Evolutionary conservation across 1,140 invertebrate species (phyloP), one percentile per base, ranked within the genome.

Genomic region (Cotesia typhae): DNA sequence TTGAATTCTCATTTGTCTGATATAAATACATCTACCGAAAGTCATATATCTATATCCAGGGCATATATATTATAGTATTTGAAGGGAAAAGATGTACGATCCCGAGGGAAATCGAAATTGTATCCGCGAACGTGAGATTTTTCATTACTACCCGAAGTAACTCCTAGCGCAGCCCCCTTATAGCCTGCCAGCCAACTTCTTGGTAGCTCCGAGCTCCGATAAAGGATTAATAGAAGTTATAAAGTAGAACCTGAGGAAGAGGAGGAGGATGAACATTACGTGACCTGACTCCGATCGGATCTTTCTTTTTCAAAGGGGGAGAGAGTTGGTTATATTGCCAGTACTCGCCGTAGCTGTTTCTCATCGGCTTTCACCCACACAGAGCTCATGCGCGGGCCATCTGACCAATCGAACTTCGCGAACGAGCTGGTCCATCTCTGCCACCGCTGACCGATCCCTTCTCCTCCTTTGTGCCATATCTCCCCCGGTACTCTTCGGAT

Each of bases 211-310:
- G 82, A 70, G 78, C 78, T 76, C 81, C 83, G 83, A 84, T 84
- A 84, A 84, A 84, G 83, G 83, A 84, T 84, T 84, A 84, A 84
- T 84, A 84, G 81, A 84, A 84, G 83, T 84, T 84, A 84, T 84
- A 84, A 84, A 84, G 83, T 84, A 84, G 81, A 83, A 83, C 79
- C 83, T 83, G 77, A 79, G 77, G 81, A 79, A 76, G 81, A 76
- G 78, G 79, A 80, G 83, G 79, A 81, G 83, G 79, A 81, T 79
- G 81, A 80, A 80, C 81, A 81, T 84, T 84, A 84, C 83, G 83
- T 84, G 83, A 84, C 82, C 79, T 81, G 83, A 84, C 83, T 84
- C 80, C 80, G 82, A 84, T 84, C 82, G 76, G 79, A 79, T 82
- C 79, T 83, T 83, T 83, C 82, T 82, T 82, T 80, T 57, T 47